Conservation (phyloP, 2,113 vertebrate genomes). For the Megaceryle torquata region DNA sequence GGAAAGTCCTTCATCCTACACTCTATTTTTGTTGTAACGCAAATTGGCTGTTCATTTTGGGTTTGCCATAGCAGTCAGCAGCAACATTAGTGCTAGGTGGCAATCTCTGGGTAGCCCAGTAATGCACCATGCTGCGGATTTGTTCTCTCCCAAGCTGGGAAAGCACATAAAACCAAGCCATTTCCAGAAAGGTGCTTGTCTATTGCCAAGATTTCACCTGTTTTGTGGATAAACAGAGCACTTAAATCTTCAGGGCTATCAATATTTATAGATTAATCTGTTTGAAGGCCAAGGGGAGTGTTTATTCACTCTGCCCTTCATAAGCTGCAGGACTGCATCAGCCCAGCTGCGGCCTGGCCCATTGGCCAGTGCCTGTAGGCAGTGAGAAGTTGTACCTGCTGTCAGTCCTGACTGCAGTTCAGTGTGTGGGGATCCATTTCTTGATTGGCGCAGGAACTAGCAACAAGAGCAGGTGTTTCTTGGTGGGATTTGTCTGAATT, state of each 20-base stretch:
- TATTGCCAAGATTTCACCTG: constrained; percentile 25
- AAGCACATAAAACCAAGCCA: background rate
- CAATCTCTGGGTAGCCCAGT: background rate
- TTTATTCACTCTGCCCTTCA: background rate
- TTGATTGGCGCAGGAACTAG: background rate
- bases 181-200: background rate
- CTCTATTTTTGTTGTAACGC: background rate
- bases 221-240: constrained; percentile 16
- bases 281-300: background rate
- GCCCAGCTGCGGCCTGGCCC: background rate
- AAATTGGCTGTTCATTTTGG: background rate
- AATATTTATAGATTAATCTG: constrained; percentile 47
- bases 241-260: constrained; percentile 34
- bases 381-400: background rate
- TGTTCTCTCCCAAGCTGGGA: background rate
- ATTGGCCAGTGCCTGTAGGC: background rate
- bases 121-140: background rate
- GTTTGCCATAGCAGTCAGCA: background rate
- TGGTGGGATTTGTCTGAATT: background rate
- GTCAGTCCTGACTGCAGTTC: accelerated
- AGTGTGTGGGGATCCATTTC: background rate
- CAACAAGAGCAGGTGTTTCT: background rate
- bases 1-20: background rate
- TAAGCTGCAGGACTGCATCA: background rate
- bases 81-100: background rate